Percentiles rank a stretch among this genome's conserved stretches.
phyloP scores from a whole-genome alignment of 2,888 invertebrate genomes.

The Spilosoma lubricipeda region DNA sequence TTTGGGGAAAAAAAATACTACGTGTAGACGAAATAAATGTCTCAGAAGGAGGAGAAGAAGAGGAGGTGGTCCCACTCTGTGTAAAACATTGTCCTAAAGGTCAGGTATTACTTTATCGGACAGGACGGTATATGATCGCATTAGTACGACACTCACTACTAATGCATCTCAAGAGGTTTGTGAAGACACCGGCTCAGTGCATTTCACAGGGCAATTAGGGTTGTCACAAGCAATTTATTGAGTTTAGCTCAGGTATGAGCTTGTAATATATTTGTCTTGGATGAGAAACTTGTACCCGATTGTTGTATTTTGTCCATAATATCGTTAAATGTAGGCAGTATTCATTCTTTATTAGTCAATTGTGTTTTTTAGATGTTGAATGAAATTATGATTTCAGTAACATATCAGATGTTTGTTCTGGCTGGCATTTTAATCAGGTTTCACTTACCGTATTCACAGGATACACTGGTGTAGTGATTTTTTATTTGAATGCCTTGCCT shows the following conservation, averaged over 20 bases:
- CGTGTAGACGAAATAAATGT: not conserved
- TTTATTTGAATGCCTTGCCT: too few relatives aligned
- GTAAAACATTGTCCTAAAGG: constrained; percentile 15
- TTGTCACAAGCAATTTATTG: not conserved
- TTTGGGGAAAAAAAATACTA: not conserved
- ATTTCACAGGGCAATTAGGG: constrained; percentile 25
- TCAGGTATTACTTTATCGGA: constrained; percentile 44
- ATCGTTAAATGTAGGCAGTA: not conserved
- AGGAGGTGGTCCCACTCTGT: not conserved
- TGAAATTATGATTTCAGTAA: too few relatives aligned
- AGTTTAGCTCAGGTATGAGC: not conserved
- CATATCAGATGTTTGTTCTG: too few relatives aligned
- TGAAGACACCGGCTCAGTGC: constrained; percentile 23
- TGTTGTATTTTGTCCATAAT: not conserved
- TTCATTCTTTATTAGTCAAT: not conserved
- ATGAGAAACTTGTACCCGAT: not conserved
- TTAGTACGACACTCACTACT: constrained; percentile 59
- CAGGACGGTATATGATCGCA: constrained; percentile 50
- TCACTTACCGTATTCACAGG: too few relatives aligned
- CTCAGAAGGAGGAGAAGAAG: not conserved
- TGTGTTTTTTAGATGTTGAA: too few relatives aligned
- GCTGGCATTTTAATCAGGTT: too few relatives aligned
- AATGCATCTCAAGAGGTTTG: constrained; percentile 58
- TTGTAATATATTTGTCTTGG: not conserved
- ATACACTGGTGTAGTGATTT: too few relatives aligned